Percentiles rank a stretch among this genome's conserved stretches.
phyloP scores from a whole-genome alignment of 2,797 vertebrate genomes.

The Adelosebastes latens region DNA sequence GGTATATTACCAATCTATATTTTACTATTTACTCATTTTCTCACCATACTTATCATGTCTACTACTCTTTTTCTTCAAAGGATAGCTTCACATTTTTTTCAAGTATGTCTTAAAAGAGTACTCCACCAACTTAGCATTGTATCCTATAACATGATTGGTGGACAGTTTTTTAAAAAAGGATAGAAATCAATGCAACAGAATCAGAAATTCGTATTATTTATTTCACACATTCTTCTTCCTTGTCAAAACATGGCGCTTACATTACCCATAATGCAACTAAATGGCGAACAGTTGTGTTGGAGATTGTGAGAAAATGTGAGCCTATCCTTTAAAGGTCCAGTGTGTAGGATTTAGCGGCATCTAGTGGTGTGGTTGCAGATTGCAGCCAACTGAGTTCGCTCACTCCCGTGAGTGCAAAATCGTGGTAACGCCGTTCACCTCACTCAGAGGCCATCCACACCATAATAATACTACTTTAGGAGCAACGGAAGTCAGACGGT shows the following conservation, averaged over 20 bases:
- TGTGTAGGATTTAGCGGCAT: too few relatives aligned
- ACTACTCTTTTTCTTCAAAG: not conserved
- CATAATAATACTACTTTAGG: too few relatives aligned
- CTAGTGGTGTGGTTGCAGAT: too few relatives aligned
- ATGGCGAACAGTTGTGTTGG: not conserved
- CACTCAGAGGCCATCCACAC: too few relatives aligned
- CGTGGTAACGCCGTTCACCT: too few relatives aligned
- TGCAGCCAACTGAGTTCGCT: too few relatives aligned
- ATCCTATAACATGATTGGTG: not conserved
- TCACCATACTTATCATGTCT: not conserved
- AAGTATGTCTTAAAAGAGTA: not conserved
- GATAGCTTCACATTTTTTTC: not conserved
- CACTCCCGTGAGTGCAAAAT: too few relatives aligned
- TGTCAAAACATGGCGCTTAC: not conserved
- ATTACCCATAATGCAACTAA: not conserved
- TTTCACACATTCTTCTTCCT: not conserved
- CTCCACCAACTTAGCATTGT: not conserved
- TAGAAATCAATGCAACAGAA: not conserved
- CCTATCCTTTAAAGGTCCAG: not conserved
- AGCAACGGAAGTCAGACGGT: too few relatives aligned
- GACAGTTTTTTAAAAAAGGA: not conserved
- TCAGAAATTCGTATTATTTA: not conserved
- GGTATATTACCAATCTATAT: conserved; percentile 75
- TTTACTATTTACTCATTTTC: not conserved
- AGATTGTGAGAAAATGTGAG: not conserved